Evolutionary conservation across 2,797 vertebrate genomes (phyloP).

Genomic region (Glyptemys insculpta): DNA sequence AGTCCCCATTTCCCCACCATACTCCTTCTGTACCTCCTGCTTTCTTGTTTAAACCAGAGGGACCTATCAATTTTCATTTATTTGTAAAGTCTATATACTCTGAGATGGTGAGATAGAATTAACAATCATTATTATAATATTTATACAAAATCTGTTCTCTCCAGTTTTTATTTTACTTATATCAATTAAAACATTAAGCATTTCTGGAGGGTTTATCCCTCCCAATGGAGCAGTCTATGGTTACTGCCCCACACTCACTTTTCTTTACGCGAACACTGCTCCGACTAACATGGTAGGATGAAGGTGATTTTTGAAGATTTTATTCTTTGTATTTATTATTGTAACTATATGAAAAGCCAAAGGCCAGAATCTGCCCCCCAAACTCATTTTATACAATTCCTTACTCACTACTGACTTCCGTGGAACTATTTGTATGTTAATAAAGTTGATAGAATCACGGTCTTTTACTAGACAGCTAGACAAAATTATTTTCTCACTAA

Average conservation of each 20-base stretch:
- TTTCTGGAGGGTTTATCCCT: not conserved
- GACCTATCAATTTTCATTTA: too few relatives aligned
- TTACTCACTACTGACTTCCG: not conserved
- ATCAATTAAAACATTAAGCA: not conserved
- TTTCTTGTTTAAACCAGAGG: too few relatives aligned
- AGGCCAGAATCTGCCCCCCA: not conserved
- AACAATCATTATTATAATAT: not conserved
- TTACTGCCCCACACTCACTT: not conserved
- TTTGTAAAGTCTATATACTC: too few relatives aligned
- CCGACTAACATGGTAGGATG: not conserved
- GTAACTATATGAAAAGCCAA: not conserved
- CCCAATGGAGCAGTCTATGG: not conserved
- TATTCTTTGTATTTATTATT: not conserved
- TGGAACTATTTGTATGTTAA: not conserved
- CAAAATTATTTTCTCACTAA: not conserved
- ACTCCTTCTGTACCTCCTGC: not conserved
- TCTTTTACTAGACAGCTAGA: not conserved
- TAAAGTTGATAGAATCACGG: not conserved
- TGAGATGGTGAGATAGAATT: not conserved
- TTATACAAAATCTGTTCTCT: not conserved
- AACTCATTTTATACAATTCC: not conserved
- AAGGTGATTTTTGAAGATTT: not conserved
- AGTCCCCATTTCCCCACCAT: not conserved
- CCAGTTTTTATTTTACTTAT: not conserved
- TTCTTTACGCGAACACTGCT: not conserved